phyloP scores from a whole-genome alignment of 2,113 vertebrate genomes.

The Sturnus vulgaris region DNA sequence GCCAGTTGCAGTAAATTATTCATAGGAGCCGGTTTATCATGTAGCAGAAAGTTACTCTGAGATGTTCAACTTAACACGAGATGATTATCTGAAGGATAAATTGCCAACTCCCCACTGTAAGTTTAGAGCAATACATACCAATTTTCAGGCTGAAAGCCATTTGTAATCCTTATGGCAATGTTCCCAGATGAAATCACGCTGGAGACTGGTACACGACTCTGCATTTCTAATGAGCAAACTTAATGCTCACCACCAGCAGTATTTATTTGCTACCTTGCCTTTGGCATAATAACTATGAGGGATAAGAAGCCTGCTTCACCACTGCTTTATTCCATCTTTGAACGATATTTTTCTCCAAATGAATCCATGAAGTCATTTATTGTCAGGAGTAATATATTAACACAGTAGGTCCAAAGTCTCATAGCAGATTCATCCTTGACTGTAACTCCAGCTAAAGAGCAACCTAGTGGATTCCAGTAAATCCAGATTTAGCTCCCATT shows the following conservation, averaged over 20 bases:
- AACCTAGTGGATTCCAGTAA: neutral
- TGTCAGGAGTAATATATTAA: neutral
- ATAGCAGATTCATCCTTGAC: neutral
- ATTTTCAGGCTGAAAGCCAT: conserved; percentile 49
- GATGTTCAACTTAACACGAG: conserved; percentile 46
- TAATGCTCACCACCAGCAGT: conserved; percentile 1
- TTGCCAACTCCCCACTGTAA: conserved; percentile 36
- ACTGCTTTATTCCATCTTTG: neutral
- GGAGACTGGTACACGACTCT: conserved; percentile 5
- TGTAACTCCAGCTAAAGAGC: neutral
- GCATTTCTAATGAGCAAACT: conserved; percentile 42
- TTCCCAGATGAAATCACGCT: conserved; percentile 20
- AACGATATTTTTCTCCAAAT: neutral
- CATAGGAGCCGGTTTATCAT: conserved; percentile 25
- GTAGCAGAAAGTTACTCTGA: conserved; percentile 45
- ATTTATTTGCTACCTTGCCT: conserved; percentile 11
- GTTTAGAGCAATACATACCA: conserved; percentile 37
- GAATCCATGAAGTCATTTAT: neutral
- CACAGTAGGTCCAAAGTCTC: neutral
- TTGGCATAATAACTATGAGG: neutral
- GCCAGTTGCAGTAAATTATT: conserved; percentile 46
- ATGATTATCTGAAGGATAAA: conserved; percentile 58
- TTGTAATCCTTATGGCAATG: conserved; percentile 45
- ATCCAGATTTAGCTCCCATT: neutral
- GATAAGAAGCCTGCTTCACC: neutral